A percentile compares a stretch with the other conserved stretches of the same genome.
These are phyloP conservation scores for Dicerorhinus sumatrensis DNA, from an alignment of 2,113 vertebrate genomes.

Conservation along the genomic window DNA sequence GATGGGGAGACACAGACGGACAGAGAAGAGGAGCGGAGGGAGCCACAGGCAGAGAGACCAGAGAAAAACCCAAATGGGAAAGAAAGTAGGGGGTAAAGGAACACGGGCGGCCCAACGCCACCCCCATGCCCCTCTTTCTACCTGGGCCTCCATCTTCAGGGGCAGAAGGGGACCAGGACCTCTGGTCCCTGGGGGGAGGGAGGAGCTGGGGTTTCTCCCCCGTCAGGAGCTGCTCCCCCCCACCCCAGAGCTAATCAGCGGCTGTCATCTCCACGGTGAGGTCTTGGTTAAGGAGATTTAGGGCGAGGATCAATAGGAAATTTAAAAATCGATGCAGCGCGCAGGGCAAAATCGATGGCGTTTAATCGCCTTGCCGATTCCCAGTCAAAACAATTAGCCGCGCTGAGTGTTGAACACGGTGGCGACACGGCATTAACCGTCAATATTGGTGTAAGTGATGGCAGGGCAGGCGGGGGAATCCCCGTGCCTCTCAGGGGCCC, in stretches of 20 bases:
- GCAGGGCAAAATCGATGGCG: conserved; percentile 97
- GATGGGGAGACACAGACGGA: background rate
- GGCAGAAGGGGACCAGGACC: background rate
- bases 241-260: conserved; percentile 85
- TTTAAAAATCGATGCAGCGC: conserved; percentile 98
- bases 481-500: conserved; percentile 39
- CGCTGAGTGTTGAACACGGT: conserved; percentile 95
- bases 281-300: conserved; percentile 95
- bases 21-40: background rate
- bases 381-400: conserved; percentile 98
- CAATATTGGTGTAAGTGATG: conserved; percentile 87
- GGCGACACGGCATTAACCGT: conserved; percentile 86
- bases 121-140: background rate
- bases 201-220: conserved; percentile 25
- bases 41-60: background rate
- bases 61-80: conserved; percentile 36
- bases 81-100: background rate
- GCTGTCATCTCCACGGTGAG: conserved; percentile 88
- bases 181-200: background rate
- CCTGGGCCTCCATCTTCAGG: background rate
- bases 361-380: conserved; percentile 98
- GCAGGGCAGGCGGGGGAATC: conserved; percentile 76
- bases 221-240: background rate
- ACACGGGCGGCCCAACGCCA: background rate
- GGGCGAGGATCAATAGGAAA: conserved; percentile 96